Conservation (phyloP, 2,888 invertebrate species). For the Tetragnatha montana region DNA sequence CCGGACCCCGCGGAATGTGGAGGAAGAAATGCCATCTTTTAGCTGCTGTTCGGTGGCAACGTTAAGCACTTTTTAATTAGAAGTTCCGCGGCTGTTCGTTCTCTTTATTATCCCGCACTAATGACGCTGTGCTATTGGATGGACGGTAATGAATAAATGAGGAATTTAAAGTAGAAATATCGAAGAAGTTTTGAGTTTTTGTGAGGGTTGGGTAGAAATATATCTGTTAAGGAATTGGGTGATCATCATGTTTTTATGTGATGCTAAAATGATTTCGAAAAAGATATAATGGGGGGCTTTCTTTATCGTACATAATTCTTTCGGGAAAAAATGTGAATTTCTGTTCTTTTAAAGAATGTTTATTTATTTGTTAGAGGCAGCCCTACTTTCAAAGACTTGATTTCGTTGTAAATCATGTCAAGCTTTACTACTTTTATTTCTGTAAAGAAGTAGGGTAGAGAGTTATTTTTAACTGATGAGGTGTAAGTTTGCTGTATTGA, state of each 20-base stretch:
- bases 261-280: background rate
- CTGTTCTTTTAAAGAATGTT: background rate
- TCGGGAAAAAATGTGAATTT: background rate
- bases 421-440: too few species aligned
- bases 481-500: background rate
- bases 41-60: conserved; percentile 19
- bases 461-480: background rate
- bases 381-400: background rate
- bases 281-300: background rate
- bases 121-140: conserved; percentile 6
- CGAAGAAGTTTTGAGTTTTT: background rate
- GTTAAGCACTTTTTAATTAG: conserved; percentile 63
- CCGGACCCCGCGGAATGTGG: background rate
- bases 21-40: conserved; percentile 7
- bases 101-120: conserved; percentile 26
- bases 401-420: too few species aligned
- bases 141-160: conserved; percentile 25
- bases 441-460: too few species aligned
- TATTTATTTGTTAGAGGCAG: background rate
- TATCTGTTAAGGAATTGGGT: background rate
- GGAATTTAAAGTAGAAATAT: background rate
- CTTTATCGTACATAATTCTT: background rate
- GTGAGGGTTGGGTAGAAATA: background rate
- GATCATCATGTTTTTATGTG: background rate
- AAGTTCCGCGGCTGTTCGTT: conserved; percentile 20